Conservation (phyloP, 2,888 invertebrate species). For the Pammene aurita region DNA sequence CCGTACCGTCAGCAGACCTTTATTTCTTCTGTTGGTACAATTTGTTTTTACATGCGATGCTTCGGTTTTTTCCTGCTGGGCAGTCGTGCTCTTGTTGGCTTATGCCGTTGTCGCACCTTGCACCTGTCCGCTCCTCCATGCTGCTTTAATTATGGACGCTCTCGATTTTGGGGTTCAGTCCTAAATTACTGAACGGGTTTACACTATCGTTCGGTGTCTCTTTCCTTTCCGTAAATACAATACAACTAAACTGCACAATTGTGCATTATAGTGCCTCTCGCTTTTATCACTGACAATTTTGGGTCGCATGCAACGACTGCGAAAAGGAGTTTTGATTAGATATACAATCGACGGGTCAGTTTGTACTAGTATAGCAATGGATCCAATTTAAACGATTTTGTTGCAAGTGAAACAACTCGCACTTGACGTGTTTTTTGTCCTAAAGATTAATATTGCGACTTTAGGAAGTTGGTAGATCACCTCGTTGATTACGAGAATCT, state of each 20-base stretch:
- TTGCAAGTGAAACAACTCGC: slow-evolving; percentile 7
- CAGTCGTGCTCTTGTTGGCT: slow-evolving; percentile 64
- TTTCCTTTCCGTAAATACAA: background rate
- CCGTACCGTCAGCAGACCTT: slow-evolving; percentile 78
- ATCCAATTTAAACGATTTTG: background rate
- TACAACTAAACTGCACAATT: background rate
- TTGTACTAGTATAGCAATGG: background rate
- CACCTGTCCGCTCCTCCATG: slow-evolving; percentile 63
- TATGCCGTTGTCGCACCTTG: slow-evolving; percentile 61
- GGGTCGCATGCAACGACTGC: background rate
- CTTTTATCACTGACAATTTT: background rate
- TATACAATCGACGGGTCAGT: background rate
- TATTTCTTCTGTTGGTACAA: slow-evolving; percentile 74
- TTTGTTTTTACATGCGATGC: slow-evolving; percentile 77
- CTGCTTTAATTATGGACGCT: slow-evolving; percentile 77
- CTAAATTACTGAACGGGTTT: slow-evolving; percentile 20
- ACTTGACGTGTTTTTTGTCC: slow-evolving; percentile 34
- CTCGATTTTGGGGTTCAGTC: slow-evolving; percentile 61
- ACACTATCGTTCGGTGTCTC: slow-evolving; percentile 1
- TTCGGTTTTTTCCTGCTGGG: slow-evolving; percentile 63
- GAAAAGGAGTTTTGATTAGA: background rate
- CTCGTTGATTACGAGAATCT: slow-evolving; percentile 76
- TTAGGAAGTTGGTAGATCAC: slow-evolving; percentile 74
- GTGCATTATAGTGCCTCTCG: background rate
- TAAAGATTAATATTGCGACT: slow-evolving; percentile 72